These are phyloP conservation scores for Pteropus alecto DNA, from an alignment of 2,113 vertebrate species.

Conservation along the genomic window DNA sequence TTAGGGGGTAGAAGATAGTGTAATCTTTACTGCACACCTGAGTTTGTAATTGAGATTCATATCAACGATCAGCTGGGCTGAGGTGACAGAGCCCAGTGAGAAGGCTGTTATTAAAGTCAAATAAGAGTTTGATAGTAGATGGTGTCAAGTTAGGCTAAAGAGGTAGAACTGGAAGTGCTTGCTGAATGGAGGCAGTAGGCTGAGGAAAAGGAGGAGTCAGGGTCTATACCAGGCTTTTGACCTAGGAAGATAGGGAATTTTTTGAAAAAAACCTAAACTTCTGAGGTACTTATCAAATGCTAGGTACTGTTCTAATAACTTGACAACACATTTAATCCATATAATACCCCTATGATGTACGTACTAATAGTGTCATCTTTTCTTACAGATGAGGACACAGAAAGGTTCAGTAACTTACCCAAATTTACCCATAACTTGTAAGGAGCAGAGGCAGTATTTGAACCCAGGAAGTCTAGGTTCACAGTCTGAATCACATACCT, in stretches of 20 bases:
- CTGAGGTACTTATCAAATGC: not conserved
- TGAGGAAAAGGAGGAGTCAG: not conserved
- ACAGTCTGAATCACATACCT: not conserved
- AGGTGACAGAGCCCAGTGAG: not conserved
- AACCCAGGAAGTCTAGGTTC: not conserved
- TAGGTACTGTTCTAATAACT: not conserved
- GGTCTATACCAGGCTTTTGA: not conserved
- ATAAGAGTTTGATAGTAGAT: too few relatives aligned
- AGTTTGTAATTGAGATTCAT: not conserved
- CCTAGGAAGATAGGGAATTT: not conserved
- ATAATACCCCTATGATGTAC: not conserved
- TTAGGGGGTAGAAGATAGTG: not conserved
- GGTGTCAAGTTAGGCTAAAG: not conserved
- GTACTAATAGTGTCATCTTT: not conserved
- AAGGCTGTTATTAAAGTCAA: not conserved
- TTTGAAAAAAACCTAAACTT: not conserved
- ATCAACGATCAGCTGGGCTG: not conserved
- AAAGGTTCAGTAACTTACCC: not conserved
- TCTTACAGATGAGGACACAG: not conserved
- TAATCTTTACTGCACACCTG: not conserved
- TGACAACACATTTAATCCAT: not conserved
- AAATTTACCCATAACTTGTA: not conserved
- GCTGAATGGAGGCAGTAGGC: not conserved
- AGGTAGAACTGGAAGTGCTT: not conserved
- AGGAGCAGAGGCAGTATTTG: not conserved